Percentiles rank a stretch among this genome's conserved stretches.
Evolutionary conservation across 2,797 vertebrate genomes (phyloP).

Genomic region (Spheniscus humboldti): DNA sequence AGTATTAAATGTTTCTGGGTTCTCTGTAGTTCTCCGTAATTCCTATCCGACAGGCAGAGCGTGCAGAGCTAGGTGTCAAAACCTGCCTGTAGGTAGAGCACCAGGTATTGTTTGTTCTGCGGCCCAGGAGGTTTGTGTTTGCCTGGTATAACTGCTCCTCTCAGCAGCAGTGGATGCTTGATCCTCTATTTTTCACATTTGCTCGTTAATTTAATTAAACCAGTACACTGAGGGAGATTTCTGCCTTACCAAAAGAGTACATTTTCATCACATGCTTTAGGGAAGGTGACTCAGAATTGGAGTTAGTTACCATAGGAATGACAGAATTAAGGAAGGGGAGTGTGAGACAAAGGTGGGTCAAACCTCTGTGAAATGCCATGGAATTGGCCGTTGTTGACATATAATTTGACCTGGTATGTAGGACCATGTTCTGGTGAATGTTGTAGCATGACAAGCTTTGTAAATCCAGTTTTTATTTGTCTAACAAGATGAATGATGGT

Average conservation of each 20-base stretch:
- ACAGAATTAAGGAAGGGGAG: background rate
- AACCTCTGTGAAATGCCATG: background rate
- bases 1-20: background rate
- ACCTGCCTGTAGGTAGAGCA: background rate
- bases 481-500: background rate
- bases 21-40: background rate
- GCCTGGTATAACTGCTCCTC: background rate
- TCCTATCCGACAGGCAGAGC: background rate
- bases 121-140: background rate
- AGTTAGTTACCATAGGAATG: background rate
- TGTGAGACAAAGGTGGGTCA: background rate
- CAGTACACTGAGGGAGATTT: background rate
- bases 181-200: background rate
- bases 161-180: background rate
- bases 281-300: background rate
- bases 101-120: background rate
- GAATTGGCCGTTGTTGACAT: accelerated
- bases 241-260: background rate
- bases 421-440: background rate
- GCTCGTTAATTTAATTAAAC: background rate
- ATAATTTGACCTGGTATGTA: background rate
- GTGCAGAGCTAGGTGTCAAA: background rate
- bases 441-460: background rate
- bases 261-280: background rate
- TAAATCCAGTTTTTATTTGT: background rate